Evolutionary conservation across 2,797 vertebrate genomes (phyloP).

Genomic region (Cynodonichthys magdalenae): DNA sequence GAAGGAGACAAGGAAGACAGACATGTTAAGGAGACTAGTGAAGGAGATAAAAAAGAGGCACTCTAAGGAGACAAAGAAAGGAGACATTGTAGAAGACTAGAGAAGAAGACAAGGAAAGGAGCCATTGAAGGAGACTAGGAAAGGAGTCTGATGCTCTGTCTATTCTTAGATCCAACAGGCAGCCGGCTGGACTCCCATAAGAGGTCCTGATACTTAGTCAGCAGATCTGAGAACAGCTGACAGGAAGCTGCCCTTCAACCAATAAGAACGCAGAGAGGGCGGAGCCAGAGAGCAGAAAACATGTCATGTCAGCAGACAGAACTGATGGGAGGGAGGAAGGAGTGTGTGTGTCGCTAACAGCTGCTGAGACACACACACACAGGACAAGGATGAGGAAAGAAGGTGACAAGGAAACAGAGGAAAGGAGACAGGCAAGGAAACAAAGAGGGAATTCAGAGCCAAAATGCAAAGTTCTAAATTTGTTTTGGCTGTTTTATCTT

Average conservation of each 20-base stretch:
- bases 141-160: slow-evolving; percentile 6
- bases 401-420: no score
- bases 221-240: slow-evolving; percentile 57
- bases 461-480: no score
- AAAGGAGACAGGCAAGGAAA: no score
- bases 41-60: not conserved
- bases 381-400: no score
- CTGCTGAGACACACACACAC: slow-evolving; percentile 16
- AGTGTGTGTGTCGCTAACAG: slow-evolving; percentile 27
- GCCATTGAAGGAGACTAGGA: not conserved
- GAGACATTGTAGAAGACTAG: not conserved
- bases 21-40: not conserved
- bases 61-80: not conserved
- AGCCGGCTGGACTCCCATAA: slow-evolving; percentile 62
- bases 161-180: slow-evolving; percentile 76
- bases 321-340: slow-evolving; percentile 9
- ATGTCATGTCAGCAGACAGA: slow-evolving; percentile 51
- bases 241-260: slow-evolving; percentile 44
- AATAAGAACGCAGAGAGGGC: slow-evolving; percentile 34
- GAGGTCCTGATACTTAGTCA: slow-evolving; percentile 61
- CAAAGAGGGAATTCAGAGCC: no score
- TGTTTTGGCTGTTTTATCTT: no score
- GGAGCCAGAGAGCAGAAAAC: slow-evolving; percentile 36
- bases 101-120: not conserved
- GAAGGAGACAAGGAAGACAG: no score